Conservation (phyloP, 2,797 vertebrate genomes). For the Coracias cyanogaster region DNA sequence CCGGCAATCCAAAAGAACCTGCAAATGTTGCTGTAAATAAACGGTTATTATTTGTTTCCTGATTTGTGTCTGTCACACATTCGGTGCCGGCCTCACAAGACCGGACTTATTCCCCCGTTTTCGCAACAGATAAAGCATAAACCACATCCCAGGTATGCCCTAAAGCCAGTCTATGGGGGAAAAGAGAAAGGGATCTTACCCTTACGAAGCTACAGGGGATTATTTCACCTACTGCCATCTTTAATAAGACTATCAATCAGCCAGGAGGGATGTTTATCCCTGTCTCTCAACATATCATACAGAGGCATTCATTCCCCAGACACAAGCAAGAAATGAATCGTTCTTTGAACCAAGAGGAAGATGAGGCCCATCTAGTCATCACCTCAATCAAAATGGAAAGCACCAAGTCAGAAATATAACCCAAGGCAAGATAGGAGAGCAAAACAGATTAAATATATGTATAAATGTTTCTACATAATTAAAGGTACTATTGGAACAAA, state of each 20-base stretch:
- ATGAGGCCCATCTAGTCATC: conserved; percentile 49
- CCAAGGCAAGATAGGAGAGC: conserved; percentile 43
- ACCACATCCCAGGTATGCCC: conserved; percentile 56
- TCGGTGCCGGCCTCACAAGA: too few relatives aligned
- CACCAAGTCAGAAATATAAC: conserved; percentile 59
- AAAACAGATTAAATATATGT: conserved; percentile 36
- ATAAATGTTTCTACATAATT: conserved; percentile 39
- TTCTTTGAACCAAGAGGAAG: conserved; percentile 69
- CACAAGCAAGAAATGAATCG: conserved; percentile 75
- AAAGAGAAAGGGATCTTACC: conserved; percentile 37
- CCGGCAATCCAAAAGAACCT: too few relatives aligned
- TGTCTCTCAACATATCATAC: conserved; percentile 48
- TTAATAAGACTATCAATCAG: conserved; percentile 78
- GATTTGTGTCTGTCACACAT: too few relatives aligned
- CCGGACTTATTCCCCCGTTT: too few relatives aligned
- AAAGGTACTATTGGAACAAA: conserved; percentile 37
- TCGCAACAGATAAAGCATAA: conserved; percentile 54
- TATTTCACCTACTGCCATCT: conserved; percentile 68
- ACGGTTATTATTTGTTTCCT: too few relatives aligned
- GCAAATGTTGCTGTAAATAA: too few relatives aligned
- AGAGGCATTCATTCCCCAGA: conserved; percentile 57
- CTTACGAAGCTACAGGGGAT: conserved; percentile 30
- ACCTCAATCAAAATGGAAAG: conserved; percentile 72
- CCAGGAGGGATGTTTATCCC: conserved; percentile 65
- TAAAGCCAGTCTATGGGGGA: conserved; percentile 56